Conservation (phyloP, 92 coral and sea anemone genomes). For the Metridium senile region DNA sequence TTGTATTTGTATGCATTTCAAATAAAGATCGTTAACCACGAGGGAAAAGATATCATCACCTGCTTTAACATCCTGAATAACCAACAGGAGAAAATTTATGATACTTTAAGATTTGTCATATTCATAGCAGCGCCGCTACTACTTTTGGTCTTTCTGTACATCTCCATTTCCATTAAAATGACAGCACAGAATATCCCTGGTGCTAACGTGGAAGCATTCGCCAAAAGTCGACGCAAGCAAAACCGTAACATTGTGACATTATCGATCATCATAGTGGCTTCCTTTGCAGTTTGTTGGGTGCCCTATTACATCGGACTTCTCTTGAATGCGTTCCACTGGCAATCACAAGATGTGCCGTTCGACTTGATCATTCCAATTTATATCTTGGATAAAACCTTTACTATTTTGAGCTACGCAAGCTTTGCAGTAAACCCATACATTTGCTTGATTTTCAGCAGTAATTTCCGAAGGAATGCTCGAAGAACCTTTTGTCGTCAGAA, state of each 20-base stretch:
- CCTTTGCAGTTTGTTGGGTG: constrained; percentile 29
- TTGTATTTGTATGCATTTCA: constrained; percentile 14
- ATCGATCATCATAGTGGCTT: constrained; percentile 3
- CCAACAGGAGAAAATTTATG: constrained; percentile 14
- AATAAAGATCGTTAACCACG: background rate
- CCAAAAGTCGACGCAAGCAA: constrained; percentile 8
- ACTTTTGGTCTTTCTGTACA: background rate
- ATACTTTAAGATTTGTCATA: constrained; percentile 9
- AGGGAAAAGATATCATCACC: background rate
- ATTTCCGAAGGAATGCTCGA: constrained; percentile 13
- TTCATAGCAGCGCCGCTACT: constrained; percentile 27
- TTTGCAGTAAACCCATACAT: constrained; percentile 27
- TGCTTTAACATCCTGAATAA: background rate
- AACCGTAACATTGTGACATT: constrained; percentile 20
- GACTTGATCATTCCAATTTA: background rate
- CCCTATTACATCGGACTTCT: constrained; percentile 23
- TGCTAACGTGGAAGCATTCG: constrained; percentile 4
- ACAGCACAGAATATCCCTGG: constrained; percentile 22
- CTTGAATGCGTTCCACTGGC: background rate
- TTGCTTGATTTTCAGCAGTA: constrained; percentile 33
- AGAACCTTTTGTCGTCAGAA: constrained; percentile 1
- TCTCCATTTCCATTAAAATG: constrained; percentile 18
- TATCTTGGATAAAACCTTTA: background rate
- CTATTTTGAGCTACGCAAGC: constrained; percentile 29
- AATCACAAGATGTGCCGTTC: background rate